Evolutionary conservation across 1,140 invertebrate genomes (phyloP), one percentile per base, ranked within the genome.

Genomic region (Drosophila kanapiae): DNA sequence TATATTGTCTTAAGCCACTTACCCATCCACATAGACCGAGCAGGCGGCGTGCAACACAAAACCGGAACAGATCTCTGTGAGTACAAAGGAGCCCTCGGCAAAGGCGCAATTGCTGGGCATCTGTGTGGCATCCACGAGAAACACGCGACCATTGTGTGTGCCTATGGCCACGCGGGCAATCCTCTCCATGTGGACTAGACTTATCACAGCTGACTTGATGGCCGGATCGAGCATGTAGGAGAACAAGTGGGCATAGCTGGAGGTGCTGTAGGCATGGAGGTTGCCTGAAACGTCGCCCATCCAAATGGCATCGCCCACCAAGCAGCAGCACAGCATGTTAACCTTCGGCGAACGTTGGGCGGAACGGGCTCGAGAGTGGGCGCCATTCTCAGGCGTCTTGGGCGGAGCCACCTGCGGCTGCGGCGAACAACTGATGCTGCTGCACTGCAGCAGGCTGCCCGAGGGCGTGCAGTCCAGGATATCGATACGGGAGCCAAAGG

Each of bases 221-320:
- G 62, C 93, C 84, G 75, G 91, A 83, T 95, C 94, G 10, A 95
- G 78, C 62, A 94, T 91, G 68, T 95, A 95, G 11, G 94, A 93
- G 85, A 95, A 96, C 53, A 95, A 86, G 84, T 94, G 94, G 35
- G 86, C 92, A 67, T 94, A 95, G 84, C 94, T 94, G 9, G 93
- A 81, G 29, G 93, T 93, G 68, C 94, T 95, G 78, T 97, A 98
- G 1, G 97, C 96, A 81, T 97, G 96, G 53, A 98, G 95, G 61
- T 96, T 95, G 14, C 97, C 97, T 0, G 94, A 93, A 60, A 95
- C 96, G 92, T 98, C 97, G 0, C 97, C 97, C 61, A 98, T 95
- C 98, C 98, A 99, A 53, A 98, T 95, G 38, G 69, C 95, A 94
- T 23, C 82, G 27, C 78, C 91, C 51, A 97, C 95, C 4, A 95